These are phyloP conservation scores for Panagrolaimus sp. DNA, from an alignment of 1,140 invertebrate species.

Conservation along the genomic window DNA sequence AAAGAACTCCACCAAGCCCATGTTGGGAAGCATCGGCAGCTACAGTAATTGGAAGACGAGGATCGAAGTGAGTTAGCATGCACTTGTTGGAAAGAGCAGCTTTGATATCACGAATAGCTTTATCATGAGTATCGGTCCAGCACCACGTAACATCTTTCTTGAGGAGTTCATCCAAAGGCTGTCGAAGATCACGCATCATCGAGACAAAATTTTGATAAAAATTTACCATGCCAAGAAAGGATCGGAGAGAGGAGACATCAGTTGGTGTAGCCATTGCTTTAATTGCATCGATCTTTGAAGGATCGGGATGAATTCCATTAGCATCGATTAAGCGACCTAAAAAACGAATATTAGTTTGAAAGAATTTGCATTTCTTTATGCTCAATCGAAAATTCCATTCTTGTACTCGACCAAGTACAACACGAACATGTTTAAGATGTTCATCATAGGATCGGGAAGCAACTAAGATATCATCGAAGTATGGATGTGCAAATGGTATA, in stretches of 20 bases:
- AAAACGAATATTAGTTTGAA: not conserved
- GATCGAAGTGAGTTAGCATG: slow-evolving; percentile 59
- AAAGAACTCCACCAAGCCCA: slow-evolving; percentile 61
- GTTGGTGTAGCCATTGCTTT: not conserved
- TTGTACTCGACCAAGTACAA: slow-evolving; percentile 1
- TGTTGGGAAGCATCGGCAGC: slow-evolving; percentile 61
- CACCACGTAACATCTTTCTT: slow-evolving; percentile 29
- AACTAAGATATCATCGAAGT: slow-evolving; percentile 36
- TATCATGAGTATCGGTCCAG: slow-evolving; percentile 28
- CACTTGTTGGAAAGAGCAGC: slow-evolving; percentile 40
- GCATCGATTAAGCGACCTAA: not conserved
- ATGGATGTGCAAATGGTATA: not conserved
- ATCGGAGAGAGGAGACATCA: slow-evolving; percentile 14
- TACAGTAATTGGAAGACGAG: slow-evolving; percentile 56
- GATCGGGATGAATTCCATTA: slow-evolving; percentile 1
- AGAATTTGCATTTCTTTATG: slow-evolving; percentile 20
- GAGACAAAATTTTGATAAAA: slow-evolving; percentile 29
- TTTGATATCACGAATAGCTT: slow-evolving; percentile 52
- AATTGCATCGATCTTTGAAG: not conserved
- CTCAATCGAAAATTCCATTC: slow-evolving; percentile 30
- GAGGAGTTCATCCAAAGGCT: slow-evolving; percentile 28
- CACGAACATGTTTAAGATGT: not conserved
- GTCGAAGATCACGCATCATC: slow-evolving; percentile 22
- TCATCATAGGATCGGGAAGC: not conserved
- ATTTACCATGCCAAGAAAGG: slow-evolving; percentile 23